phyloP scores from a whole-genome alignment of 1,140 invertebrate genomes.

The Leptopilina boulardi region DNA sequence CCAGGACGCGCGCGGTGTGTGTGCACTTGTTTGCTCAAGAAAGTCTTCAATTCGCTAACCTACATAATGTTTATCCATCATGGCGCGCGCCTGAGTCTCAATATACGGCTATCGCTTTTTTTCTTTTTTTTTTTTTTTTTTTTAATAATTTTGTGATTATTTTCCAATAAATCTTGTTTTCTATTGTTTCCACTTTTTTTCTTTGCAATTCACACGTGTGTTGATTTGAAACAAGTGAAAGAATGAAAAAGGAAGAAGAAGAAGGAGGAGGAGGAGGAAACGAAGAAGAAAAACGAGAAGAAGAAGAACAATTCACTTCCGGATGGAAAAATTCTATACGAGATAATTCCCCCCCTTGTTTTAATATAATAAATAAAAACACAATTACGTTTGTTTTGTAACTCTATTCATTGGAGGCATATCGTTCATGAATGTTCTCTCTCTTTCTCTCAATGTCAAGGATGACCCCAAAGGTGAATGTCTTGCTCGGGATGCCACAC shows the following conservation, averaged over 20 bases:
- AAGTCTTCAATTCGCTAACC: constrained; percentile 63
- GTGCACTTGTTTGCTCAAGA: constrained; percentile 60
- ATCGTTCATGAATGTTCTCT: not conserved
- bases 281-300: too few species aligned
- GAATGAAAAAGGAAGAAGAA: not conserved
- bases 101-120: constrained; percentile 31
- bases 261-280: too few species aligned
- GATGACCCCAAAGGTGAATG: constrained; percentile 28
- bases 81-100: constrained; percentile 17
- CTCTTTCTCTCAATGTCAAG: constrained; percentile 33
- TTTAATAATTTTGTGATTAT: constrained; percentile 14
- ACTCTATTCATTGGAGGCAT: not conserved
- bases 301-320: not conserved
- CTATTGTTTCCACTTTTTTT: not conserved
- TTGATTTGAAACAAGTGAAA: too few species aligned
- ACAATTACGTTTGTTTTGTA: not conserved
- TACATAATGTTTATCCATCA: constrained; percentile 57
- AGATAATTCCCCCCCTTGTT: not conserved
- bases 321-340: not conserved
- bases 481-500: constrained; percentile 7
- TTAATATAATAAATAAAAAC: not conserved
- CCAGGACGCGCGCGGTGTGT: constrained; percentile 56
- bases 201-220: too few species aligned
- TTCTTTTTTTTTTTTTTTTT: too few species aligned
- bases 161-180: not conserved